Evolutionary conservation across 2,888 invertebrate genomes (phyloP).

Genomic region (Zaprionus obscuricornis): DNA sequence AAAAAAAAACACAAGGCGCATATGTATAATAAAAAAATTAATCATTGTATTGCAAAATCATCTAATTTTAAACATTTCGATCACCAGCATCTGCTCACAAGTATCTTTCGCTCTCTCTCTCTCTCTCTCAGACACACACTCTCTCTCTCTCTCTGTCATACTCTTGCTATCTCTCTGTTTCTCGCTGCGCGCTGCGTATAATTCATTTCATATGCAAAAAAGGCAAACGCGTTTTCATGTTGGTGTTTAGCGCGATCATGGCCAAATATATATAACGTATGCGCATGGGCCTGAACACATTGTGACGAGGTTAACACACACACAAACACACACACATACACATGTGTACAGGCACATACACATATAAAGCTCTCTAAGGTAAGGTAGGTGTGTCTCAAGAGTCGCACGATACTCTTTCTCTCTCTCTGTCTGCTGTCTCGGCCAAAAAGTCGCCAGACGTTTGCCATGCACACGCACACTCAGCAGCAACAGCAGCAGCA

Average conservation of each 20-base stretch:
- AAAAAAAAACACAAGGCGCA: conserved; percentile 6
- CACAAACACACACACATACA: no score
- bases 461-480: conserved; percentile 42
- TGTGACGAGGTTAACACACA: conserved; percentile 52
- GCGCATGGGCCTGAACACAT: conserved; percentile 23
- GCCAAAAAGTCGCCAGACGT: conserved; percentile 36
- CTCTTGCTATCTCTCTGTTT: no score
- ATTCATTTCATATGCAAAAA: conserved; percentile 39
- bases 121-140: no score
- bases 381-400: conserved; percentile 44
- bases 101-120: background rate
- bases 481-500: conserved; percentile 3
- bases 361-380: no score
- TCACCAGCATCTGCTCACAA: conserved; percentile 10
- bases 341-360: no score
- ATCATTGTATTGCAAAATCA: conserved; percentile 65
- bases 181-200: no score
- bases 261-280: conserved; percentile 60
- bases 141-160: no score
- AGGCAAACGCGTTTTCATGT: conserved; percentile 42
- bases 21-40: conserved; percentile 42
- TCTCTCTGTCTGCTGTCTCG: conserved; percentile 1
- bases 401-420: background rate
- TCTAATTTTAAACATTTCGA: conserved; percentile 57
- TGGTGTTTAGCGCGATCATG: conserved; percentile 67